Evolutionary conservation across 23 tunicate genomes (phyloP).

Genomic region (Phallusia fumigata): DNA sequence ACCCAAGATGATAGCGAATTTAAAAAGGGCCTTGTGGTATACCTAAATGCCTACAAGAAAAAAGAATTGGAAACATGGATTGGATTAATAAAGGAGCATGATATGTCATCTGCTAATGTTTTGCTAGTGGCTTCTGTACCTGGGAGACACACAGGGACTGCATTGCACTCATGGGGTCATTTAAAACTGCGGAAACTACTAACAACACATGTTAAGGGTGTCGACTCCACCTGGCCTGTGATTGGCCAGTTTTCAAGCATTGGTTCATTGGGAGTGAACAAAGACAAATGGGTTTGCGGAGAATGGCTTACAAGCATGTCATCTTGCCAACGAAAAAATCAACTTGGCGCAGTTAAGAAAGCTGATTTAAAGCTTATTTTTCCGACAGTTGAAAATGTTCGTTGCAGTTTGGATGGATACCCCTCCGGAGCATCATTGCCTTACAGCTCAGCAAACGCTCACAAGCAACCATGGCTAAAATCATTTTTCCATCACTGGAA

Average conservation of each 20-base stretch:
- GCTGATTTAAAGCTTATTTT: slow-evolving; percentile 73
- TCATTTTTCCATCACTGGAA: slow-evolving; percentile 73
- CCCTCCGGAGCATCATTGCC: slow-evolving; percentile 92
- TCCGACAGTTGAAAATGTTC: slow-evolving; percentile 86
- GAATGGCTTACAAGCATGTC: slow-evolving; percentile 79
- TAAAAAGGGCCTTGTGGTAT: slow-evolving; percentile 52
- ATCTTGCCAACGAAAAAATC: slow-evolving; percentile 22
- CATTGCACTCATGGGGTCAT: slow-evolving; percentile 72
- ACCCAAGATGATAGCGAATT: not conserved
- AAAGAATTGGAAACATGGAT: slow-evolving; percentile 51
- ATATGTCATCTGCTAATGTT: slow-evolving; percentile 56
- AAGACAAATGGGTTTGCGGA: slow-evolving; percentile 80
- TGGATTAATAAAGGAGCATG: slow-evolving; percentile 43
- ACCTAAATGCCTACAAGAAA: slow-evolving; percentile 55
- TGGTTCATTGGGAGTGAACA: slow-evolving; percentile 70
- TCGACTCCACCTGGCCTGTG: slow-evolving; percentile 77
- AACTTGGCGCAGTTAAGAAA: not conserved
- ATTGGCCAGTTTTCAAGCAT: slow-evolving; percentile 96
- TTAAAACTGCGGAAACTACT: slow-evolving; percentile 54
- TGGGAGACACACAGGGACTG: slow-evolving; percentile 62
- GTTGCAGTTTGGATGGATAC: slow-evolving; percentile 86
- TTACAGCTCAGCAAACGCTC: slow-evolving; percentile 52
- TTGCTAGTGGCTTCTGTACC: slow-evolving; percentile 77
- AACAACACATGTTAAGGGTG: slow-evolving; percentile 8
- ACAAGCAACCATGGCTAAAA: slow-evolving; percentile 67